Evolutionary conservation across 2,888 invertebrate genomes (phyloP), one percentile per base, ranked within the genome.

Genomic region (Mesorhabditis belari): DNA sequence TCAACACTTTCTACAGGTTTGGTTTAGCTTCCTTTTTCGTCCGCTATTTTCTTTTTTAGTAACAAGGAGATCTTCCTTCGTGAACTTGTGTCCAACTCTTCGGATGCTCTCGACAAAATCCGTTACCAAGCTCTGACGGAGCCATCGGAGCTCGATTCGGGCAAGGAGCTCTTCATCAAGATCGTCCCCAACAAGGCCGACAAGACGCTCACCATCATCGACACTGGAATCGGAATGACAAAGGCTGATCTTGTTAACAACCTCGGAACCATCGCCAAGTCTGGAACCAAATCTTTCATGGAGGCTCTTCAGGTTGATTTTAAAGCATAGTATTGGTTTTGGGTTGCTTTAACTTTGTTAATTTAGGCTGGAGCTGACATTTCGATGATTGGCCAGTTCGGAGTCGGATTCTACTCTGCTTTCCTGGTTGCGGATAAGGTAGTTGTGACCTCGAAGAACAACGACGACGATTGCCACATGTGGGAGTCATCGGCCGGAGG

Each of bases 371-470:
- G 96, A 70, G 96, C 96, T 61, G 98, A 98, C 81, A 98, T 98
- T 78, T 93, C 92, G 76, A 98, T 98, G 96, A 98, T 98, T 83
- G 98, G 98, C 84, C 96, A 98, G 85, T 98, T 98, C 84, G 96
- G 96, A 87, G 98, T 98, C 71, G 96, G 96, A 85, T 98, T 98
- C 88, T 98, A 96, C 85, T 96, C 96, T 0, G 93, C 95, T 54
- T 98, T 96, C 84, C 85, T 98, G 71, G 88, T 98, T 56, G 95
- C 96, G 44, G 96, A 98, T 83, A 87, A 77, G 81, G 77, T 79
- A 51, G 89, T 89, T 0, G 96, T 98, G 0, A 87, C 89, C 69
- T 93, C 94, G 0, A 96, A 93, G 83, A 88, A 92, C 86, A 96
- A 96, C 81, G 96, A 98, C 82, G 96, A 98, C 80, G 96, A 96